Evolutionary conservation across 2,888 invertebrate genomes (phyloP), one percentile per base, ranked within the genome.

Genomic region (Hirtodrosophila cameraria): DNA sequence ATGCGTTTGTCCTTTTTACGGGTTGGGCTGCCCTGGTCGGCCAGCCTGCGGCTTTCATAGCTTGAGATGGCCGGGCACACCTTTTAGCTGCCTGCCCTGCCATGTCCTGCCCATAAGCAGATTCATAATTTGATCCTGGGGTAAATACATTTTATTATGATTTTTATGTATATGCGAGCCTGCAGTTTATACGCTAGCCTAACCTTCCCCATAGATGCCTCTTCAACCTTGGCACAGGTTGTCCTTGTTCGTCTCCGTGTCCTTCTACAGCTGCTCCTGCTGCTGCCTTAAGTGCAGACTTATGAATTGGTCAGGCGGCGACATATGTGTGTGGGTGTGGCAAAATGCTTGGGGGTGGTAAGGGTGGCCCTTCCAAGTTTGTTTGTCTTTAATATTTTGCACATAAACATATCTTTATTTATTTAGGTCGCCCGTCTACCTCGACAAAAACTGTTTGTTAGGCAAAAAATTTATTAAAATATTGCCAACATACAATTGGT

Each of bases 361-460:
- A 36, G 25, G 36, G 43, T 57, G 50, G 62, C 53, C 49, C 50
- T 60, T 57, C 63, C n/a, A n/a, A 45, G 46, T 50, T 64, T 86
- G 85, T 88, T 88, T 88, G 80, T 82, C 79, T 88, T 89, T 80
- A 85, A 87, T 87, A 88, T 88, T 89, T 87, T 87, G 87, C 87
- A 76, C 88, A 89, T 89, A 88, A 89, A 89, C 89, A 89, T 88
- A 86, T 89, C 89, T 76, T 73, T 89, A 89, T 89, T 89, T 89
- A 88, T 89, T 89, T 89, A 89, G 88, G 88, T 74, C 79, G 70
- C 11, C 49, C 38, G 6, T n/a, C 49, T 58, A 65, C 55, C 62
- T 65, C 74, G 41, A 43, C 55, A 45, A 69, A 71, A 69, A 70
- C 58, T 60, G 64, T 71, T 69, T 60, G 64, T 35, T 55, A 58